Base-by-base conservation (phyloP, 1,140 invertebrate genomes). In the Listronotus oregonensis region DNA sequence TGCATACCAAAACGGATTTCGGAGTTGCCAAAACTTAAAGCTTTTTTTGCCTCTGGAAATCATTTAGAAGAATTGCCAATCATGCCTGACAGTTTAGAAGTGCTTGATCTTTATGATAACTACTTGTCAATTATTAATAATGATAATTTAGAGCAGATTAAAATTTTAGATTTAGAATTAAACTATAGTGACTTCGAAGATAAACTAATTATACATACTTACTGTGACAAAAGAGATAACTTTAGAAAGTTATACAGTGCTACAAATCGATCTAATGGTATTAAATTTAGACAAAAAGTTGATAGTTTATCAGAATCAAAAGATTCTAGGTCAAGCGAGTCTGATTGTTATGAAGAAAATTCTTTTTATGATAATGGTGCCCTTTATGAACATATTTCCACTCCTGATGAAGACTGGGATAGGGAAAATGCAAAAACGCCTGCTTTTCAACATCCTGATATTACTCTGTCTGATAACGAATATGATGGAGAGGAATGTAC, bases 101-200 rank as follows among this genome's bases (percentile, higher is more conserved):
- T 47, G 14, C 32, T 65, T 6, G 64, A 66, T 50, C 44, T 60
- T 2, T 66, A 66, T 51, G 31, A 66, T 18, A 66, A 66, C 39
- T 11, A 47, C 21, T 47, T 66, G 44, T 14, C 15, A n/a, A 61
- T 6, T 12, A 32, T 55, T 11, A 27, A 57, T 39, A 39, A 46
- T 37, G 17, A 12, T 0, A 59, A 37, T 14, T 32, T 63, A 8
- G 15, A 27, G 6, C 6, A 59, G 2, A 7, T 52, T 18, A 34
- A 52, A 55, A n/a, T 47, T 1, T 14, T 55, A 15, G 64, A 66
- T 56, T 40, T 66, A 12, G 64, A 66, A 9, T 54, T 34, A 9
- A 66, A 66, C 43, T 61, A 34, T 59, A 21, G 57, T 52, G 15
- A 27, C 37, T 44, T 34, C 1, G n/a, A 44, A 34, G 18, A 58